A percentile compares a stretch with the other conserved stretches of the same genome.
These are phyloP conservation scores for Lissonota sp. DNA, from an alignment of 2,888 invertebrate species.

Conservation along the genomic window DNA sequence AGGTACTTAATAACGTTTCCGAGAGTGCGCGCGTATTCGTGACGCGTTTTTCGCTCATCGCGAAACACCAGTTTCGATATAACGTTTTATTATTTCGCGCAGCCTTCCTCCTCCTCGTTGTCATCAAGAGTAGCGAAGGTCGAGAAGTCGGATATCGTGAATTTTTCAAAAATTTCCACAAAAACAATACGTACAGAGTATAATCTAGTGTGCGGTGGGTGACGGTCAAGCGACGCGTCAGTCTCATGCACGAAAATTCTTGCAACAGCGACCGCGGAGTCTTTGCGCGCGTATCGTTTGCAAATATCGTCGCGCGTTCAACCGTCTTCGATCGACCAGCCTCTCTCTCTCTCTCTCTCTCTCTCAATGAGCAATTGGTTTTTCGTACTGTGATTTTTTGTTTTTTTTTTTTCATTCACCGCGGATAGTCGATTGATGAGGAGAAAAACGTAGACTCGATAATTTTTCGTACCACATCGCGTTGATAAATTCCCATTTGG, in stretches of 20 bases:
- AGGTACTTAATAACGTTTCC: not conserved
- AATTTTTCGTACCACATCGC: too few species aligned
- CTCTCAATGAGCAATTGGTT: too few species aligned
- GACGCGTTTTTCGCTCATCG: not conserved
- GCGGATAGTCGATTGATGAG: too few species aligned
- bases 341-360: not conserved
- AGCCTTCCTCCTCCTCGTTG: not conserved
- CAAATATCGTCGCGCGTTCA: not conserved
- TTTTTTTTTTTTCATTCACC: too few species aligned
- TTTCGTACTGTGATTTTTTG: too few species aligned
- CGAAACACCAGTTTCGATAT: conserved; percentile 36
- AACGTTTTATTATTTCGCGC: conserved; percentile 9
- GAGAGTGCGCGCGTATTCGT: conserved; percentile 7
- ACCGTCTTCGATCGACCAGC: not conserved
- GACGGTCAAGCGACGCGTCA: too few species aligned
- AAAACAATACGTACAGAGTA: not conserved
- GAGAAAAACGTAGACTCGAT: too few species aligned
- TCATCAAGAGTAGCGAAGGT: not conserved
- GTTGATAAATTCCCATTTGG: too few species aligned
- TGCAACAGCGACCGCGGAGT: too few species aligned
- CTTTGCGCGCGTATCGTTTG: too few species aligned
- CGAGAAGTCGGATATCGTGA: not conserved
- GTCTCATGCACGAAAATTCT: too few species aligned
- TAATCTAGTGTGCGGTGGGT: too few species aligned
- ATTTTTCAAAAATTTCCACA: not conserved